Evolutionary conservation across 2,797 vertebrate genomes (phyloP), one percentile per base, ranked within the genome.

Genomic region (Ambastaia sidthimunki): DNA sequence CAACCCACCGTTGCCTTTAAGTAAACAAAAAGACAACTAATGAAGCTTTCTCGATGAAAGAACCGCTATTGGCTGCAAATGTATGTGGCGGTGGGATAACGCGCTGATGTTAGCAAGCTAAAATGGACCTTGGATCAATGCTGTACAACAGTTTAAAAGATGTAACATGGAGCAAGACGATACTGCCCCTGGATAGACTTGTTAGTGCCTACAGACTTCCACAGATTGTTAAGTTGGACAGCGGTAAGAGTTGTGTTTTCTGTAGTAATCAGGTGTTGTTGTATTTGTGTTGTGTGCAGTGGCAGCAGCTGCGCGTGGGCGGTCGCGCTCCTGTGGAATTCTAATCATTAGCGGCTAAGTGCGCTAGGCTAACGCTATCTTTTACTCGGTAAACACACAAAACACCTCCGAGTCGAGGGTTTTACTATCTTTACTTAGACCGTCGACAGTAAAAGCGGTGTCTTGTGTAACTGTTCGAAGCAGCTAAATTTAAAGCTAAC

Each of bases 161-260:
- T 88, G 94, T 98, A 80, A 95, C 96, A 86, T 98, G 97, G 97
- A 98, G 97, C 91, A 90, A 93, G 70, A 95, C 94, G 87, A 92
- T 96, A 57, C 86, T 98, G 50, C 95, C 96, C 1, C 86, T 98
- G 85, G 97, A 99, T 90, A 93, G 95, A 85, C 93, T 99, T 41
- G 95, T 99, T 91, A 96, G 95, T 88, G 91, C 94, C 18, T 96
- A 98, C 86, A 95, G 96, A 76, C 90, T 98, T 86, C 97, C 97
- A 11, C 97, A 98, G 87, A 95, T 99, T 84, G 96, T 93, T 87
- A 93, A 92, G 87, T 92, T 97, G 93, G 95, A 98, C 83, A 94
- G 92, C 89, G 98, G 98, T 97, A 88, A 94, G 97, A 44, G 41
- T 68, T 67, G 18, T 68, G 18, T 31, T 16, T 11, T 50, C 67